These are phyloP conservation scores for Bembecia ichneumoniformis DNA, from an alignment of 2,888 invertebrate genomes.

Conservation along the genomic window DNA sequence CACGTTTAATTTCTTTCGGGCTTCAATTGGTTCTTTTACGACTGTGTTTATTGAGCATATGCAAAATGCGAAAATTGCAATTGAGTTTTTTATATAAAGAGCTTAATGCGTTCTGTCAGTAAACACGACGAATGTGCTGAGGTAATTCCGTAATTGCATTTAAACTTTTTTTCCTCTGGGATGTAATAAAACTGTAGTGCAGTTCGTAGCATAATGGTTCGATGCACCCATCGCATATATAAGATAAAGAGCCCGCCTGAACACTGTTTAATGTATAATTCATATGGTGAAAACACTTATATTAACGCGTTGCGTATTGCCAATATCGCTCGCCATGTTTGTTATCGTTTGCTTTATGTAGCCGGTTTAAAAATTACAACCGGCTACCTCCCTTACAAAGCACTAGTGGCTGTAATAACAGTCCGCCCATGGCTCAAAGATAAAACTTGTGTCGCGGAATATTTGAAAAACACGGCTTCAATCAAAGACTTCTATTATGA, in stretches of 20 bases:
- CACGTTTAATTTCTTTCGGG: conserved; percentile 70
- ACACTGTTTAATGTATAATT: conserved; percentile 44
- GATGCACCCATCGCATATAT: conserved; percentile 29
- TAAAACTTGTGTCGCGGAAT: too few relatives aligned
- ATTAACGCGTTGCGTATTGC: conserved; percentile 41
- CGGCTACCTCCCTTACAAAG: conserved; percentile 14
- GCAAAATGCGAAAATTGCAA: conserved; percentile 59
- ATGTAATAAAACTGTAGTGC: conserved; percentile 27
- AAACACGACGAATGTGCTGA: not conserved
- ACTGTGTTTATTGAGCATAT: conserved; percentile 68
- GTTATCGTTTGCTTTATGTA: conserved; percentile 34
- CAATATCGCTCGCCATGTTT: conserved; percentile 31
- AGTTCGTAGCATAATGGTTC: conserved; percentile 31
- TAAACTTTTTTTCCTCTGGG: conserved; percentile 1
- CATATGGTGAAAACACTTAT: conserved; percentile 46
- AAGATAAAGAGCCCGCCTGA: conserved; percentile 34
- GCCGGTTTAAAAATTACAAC: conserved; percentile 35
- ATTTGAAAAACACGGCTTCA: too few relatives aligned
- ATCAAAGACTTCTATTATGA: too few relatives aligned
- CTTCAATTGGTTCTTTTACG: conserved; percentile 69
- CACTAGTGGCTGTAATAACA: conserved; percentile 22
- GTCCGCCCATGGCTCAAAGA: too few relatives aligned
- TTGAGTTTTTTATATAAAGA: conserved; percentile 36
- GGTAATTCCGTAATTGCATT: not conserved
- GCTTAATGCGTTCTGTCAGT: not conserved